These are phyloP conservation scores for Fabriciana adippe DNA, from an alignment of 2,888 invertebrate species.

Conservation along the genomic window DNA sequence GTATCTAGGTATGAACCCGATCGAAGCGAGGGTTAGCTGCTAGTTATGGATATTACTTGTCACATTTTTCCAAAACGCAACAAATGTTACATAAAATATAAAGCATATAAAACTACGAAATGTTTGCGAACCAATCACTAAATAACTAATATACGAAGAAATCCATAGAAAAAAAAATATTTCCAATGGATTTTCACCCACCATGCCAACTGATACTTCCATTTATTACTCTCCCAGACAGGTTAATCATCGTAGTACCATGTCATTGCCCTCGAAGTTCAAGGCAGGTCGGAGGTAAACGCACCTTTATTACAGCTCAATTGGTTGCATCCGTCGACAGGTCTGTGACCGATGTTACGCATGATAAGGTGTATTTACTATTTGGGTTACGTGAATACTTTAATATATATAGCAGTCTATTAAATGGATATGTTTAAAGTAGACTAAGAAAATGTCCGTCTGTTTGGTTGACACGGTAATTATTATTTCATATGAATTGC, in stretches of 20 bases:
- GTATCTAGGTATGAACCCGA: no score
- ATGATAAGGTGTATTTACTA: slow-evolving; percentile 46
- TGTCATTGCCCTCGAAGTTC: slow-evolving; percentile 56
- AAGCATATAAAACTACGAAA: no score
- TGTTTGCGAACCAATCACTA: no score
- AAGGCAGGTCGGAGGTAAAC: slow-evolving; percentile 71
- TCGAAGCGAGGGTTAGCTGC: no score
- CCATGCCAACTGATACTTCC: neutral
- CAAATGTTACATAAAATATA: no score
- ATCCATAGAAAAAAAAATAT: no score
- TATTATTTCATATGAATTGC: no score
- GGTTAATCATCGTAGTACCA: slow-evolving; percentile 35
- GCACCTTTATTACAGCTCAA: slow-evolving; percentile 72
- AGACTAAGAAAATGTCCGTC: no score
- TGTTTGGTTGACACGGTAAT: no score
- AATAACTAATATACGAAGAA: no score
- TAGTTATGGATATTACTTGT: no score
- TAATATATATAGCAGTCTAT: neutral
- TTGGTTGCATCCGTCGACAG: slow-evolving; percentile 63
- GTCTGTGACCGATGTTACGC: slow-evolving; percentile 49
- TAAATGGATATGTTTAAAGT: neutral
- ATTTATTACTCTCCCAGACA: slow-evolving; percentile 37
- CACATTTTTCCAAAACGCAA: no score
- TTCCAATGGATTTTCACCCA: neutral
- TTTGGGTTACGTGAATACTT: slow-evolving; percentile 35